Evolutionary conservation across 2,113 vertebrate genomes (phyloP).

Genomic region (Carollia perspicillata): DNA sequence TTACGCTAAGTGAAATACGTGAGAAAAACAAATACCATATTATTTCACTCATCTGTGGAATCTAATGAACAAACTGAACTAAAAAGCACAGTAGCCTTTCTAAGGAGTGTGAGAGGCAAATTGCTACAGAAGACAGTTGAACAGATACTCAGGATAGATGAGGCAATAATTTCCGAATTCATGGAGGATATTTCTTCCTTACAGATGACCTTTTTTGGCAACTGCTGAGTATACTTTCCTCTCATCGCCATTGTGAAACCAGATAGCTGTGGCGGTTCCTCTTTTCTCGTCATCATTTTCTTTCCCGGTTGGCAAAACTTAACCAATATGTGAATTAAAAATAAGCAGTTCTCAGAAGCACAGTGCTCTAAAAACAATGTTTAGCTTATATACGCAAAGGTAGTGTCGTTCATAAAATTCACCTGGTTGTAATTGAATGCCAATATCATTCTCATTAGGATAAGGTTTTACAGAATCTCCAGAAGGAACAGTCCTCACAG

Average conservation of each 20-base stretch:
- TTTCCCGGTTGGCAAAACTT: not conserved
- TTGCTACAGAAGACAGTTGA: not conserved
- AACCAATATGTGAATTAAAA: not conserved
- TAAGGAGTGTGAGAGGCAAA: not conserved
- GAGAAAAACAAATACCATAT: too few species aligned
- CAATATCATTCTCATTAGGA: not conserved
- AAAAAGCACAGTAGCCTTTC: not conserved
- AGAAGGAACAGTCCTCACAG: not conserved
- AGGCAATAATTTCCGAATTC: conserved; percentile 18
- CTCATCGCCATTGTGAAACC: not conserved
- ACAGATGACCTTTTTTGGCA: not conserved
- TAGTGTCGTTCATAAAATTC: not conserved
- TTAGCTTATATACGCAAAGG: not conserved
- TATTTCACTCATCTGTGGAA: too few species aligned
- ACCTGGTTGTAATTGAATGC: not conserved
- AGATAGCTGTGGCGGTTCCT: not conserved
- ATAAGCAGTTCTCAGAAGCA: conserved; percentile 10
- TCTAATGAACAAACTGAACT: too few species aligned
- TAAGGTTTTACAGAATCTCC: not conserved
- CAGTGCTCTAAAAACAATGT: not conserved
- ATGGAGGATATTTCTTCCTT: not conserved
- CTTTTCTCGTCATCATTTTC: not conserved
- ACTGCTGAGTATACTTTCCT: not conserved
- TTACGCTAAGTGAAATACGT: too few species aligned
- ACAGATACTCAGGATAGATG: not conserved